Percentiles rank a stretch among this genome's conserved stretches.
These are phyloP conservation scores for Dromas ardeola DNA, from an alignment of 2,113 vertebrate genomes.

Conservation along the genomic window DNA sequence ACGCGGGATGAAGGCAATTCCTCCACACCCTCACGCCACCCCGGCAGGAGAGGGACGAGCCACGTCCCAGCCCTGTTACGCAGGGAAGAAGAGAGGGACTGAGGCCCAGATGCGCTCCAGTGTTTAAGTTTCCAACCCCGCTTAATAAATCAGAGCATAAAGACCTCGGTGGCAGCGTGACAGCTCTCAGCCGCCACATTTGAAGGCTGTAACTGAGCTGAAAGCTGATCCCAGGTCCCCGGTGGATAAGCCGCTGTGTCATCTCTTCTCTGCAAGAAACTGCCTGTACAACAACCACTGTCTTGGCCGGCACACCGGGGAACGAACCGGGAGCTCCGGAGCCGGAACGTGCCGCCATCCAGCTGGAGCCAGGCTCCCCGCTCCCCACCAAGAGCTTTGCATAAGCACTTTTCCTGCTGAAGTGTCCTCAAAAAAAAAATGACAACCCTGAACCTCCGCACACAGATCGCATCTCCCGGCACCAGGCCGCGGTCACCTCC, in stretches of 20 bases:
- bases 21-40: neutral
- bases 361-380: neutral
- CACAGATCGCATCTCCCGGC: constrained; percentile 26
- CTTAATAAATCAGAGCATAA: constrained; percentile 65
- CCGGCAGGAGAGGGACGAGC: accelerated
- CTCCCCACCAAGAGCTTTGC: neutral
- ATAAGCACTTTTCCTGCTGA: constrained; percentile 35
- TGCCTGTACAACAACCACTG: constrained; percentile 42
- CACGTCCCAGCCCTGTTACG: neutral
- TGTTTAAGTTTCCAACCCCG: neutral
- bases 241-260: constrained; percentile 53
- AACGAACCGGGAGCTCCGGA: neutral
- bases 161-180: constrained; percentile 54
- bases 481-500: neutral
- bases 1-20: neutral
- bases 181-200: constrained; percentile 59
- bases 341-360: neutral
- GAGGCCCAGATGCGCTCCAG: neutral
- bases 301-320: neutral
- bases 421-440: constrained; percentile 26
- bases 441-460: neutral
- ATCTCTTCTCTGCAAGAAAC: constrained; percentile 57
- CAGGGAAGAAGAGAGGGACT: neutral
- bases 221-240: constrained; percentile 52
- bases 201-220: constrained; percentile 48